Base-by-base conservation (phyloP, 2,888 invertebrate species). In the Phortica magna region DNA sequence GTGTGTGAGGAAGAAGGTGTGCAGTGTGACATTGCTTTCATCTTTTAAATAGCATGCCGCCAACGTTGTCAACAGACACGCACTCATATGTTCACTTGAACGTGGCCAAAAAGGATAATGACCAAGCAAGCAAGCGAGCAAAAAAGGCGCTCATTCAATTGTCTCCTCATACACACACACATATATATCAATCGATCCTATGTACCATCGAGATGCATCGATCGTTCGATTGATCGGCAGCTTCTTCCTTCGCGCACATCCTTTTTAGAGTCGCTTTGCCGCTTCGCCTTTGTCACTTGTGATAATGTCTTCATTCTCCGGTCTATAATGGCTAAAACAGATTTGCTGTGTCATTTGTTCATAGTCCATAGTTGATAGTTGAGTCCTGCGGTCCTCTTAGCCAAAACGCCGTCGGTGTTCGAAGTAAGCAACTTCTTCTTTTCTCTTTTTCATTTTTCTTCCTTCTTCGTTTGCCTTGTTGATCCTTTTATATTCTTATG, bases 61-160 rank as follows among this genome's bases (percentile, higher is more conserved):
- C 61, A 9, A 19, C 61, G 61, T 19, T 14, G 14, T 14, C 48
- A 48, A 48, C 10, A 22, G 61, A 61, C 31, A 22, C 22, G 61
- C 22, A 19, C 19, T 61, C 5, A 53, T 22, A 19, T 55, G 70
- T 71, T 71, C 53, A 31, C 70, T 55, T 53, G 22, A 31, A n/a
- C 70, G 53, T 71, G 70, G 70, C 70, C 70, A 71, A 71, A 65
- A 71, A 53, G 55, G 68, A 68, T 43, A 68, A 68, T 68, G 48
- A 19, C 68, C 48, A 48, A 68, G 31, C 31, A 61, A 61, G 22
- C 61, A 61, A 61, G 7, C n/a, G n/a, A n/a, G n/a, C n/a, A 61
- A 61, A 59, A 59, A 59, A 6, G 59, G 19, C 17, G 31, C 31
- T 31, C 31, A 31, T 31, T 31, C 31, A 31, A 31, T 31, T 31